Conservation (phyloP, 2,888 invertebrate species). For the Xanthia togata region DNA sequence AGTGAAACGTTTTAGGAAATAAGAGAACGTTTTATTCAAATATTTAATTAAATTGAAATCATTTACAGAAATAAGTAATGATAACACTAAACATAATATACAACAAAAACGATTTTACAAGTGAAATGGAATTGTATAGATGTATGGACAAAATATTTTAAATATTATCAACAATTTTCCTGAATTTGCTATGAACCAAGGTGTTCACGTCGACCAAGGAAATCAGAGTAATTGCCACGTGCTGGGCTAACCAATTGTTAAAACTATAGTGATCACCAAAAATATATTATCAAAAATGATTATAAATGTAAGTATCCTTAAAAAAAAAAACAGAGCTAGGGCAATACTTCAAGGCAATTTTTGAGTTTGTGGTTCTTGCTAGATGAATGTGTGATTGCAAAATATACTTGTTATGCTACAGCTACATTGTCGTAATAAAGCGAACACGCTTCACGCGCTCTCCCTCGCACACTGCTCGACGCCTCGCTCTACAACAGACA, state of each 20-base stretch:
- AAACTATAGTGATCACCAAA: neutral
- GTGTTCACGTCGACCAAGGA: neutral
- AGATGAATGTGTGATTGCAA: neutral
- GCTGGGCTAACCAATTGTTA: too few species aligned
- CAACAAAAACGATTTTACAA: neutral
- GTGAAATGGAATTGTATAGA: neutral
- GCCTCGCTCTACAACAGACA: too few species aligned
- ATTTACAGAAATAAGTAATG: neutral
- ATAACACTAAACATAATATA: neutral
- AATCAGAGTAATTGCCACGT: neutral
- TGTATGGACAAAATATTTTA: neutral
- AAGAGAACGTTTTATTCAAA: neutral
- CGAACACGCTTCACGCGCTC: too few species aligned
- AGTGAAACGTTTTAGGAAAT: slow-evolving; percentile 7
- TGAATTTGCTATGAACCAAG: too few species aligned
- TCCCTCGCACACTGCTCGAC: too few species aligned
- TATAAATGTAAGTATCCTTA: slow-evolving; percentile 40
- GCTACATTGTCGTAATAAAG: too few species aligned
- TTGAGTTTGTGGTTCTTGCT: neutral
- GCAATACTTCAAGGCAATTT: too few species aligned
- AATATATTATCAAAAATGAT: slow-evolving; percentile 36
- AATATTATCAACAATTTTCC: neutral
- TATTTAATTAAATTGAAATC: neutral
- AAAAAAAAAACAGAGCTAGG: neutral
- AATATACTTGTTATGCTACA: neutral